These are phyloP conservation scores for Heptranchias perlo DNA, from an alignment of 2,113 vertebrate genomes.

Conservation along the genomic window DNA sequence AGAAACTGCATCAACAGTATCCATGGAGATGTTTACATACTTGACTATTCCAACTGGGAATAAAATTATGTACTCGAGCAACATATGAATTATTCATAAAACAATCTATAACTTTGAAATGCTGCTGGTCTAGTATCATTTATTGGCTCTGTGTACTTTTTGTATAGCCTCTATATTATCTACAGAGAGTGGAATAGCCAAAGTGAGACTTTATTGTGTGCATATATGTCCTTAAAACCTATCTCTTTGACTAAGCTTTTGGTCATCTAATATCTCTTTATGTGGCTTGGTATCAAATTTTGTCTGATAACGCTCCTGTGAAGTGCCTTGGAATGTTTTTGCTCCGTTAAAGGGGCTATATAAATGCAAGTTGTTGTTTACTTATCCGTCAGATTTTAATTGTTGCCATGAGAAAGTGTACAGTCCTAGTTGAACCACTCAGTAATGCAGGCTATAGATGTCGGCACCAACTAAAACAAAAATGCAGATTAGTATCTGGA, in stretches of 20 bases:
- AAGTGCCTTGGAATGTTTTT: too few relatives aligned
- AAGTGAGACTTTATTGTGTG: not conserved
- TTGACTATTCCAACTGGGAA: not conserved
- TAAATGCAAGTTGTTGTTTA: not conserved
- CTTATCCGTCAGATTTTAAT: not conserved
- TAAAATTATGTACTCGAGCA: not conserved
- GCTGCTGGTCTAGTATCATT: not conserved
- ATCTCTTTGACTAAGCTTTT: too few relatives aligned
- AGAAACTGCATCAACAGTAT: too few relatives aligned
- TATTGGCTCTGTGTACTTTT: not conserved
- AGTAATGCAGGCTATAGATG: not conserved
- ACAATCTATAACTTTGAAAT: not conserved
- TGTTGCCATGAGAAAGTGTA: not conserved
- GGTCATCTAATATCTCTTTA: too few relatives aligned
- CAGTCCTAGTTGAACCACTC: not conserved
- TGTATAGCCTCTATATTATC: not conserved
- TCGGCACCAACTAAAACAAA: not conserved
- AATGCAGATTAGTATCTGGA: not conserved
- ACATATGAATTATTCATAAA: not conserved
- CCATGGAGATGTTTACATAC: too few relatives aligned
- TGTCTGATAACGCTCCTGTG: too few relatives aligned
- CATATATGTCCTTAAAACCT: not conserved
- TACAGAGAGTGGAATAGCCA: not conserved
- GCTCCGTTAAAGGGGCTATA: not conserved
- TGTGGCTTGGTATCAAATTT: too few relatives aligned